Evolutionary conservation across 64 coral and sea anemone genomes (phyloP), one percentile per base, ranked within the genome.

Genomic region (Porites australiensis): DNA sequence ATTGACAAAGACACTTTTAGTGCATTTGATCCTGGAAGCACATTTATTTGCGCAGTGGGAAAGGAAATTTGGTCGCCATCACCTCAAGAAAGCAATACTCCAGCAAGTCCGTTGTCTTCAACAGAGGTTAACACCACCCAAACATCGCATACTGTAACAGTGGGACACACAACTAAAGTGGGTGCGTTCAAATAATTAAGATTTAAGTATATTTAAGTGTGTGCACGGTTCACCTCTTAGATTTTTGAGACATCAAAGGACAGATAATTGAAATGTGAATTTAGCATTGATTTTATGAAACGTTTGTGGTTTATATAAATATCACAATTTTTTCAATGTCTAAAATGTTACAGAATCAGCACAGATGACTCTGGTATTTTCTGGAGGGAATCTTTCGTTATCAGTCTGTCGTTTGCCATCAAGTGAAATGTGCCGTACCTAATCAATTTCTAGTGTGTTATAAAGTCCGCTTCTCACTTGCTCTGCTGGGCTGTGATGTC

Each of bases 391-490:
- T 37, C 44, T 50, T 9, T 72, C 44, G 19, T 5, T 23, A 14
- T n/a, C 3, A 68, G 65, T n/a, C 48, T 23, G 47, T 70, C 5
- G n/a, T 21, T 50, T 68, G 0, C 15, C 37, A 87, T 72, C 48
- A 13, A 55, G 45, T 16, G 67, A 50, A 75, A 75, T 75, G 44
- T 4, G 68, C 44, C 51, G 10, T 11, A 91, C 79, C 89, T 79
- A 91, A 44, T 85, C 79, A 14, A 69, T 75, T 61, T 57, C 5
- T 5, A 91, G 13, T 60, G n/a, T 14, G 61, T 91, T 79, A 72
- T 91, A 83, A 60, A 91, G 68, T 15, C 79, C 37, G 62, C 68
- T 75, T 84, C 48, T 14, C 37, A 10, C 21, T 89, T 8, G n/a
- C 18, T 44, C 74, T 22, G 49, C 87, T 60, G 60, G 27, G 43